phyloP scores from a whole-genome alignment of 2,888 invertebrate species.

The Heliconius sara region DNA sequence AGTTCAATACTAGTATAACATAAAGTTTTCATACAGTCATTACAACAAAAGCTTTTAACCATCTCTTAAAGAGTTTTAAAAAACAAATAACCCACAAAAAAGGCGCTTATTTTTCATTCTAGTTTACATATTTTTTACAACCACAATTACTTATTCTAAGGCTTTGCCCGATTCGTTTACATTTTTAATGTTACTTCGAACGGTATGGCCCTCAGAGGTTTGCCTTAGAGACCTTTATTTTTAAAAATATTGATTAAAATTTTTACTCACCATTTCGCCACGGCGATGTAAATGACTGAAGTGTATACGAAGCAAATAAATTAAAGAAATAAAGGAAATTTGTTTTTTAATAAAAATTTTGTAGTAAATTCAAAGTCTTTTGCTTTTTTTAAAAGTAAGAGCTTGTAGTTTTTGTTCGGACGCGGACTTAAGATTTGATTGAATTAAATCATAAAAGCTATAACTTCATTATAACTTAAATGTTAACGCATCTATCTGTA shows the following conservation, averaged over 20 bases:
- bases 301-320: neutral
- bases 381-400: neutral
- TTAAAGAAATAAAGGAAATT: neutral
- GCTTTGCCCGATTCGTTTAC: conserved; percentile 34
- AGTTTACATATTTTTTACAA: conserved; percentile 37
- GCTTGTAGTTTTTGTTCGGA: too few relatives aligned
- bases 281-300: neutral
- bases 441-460: too few relatives aligned
- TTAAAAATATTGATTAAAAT: conserved; percentile 21
- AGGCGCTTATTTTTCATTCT: neutral
- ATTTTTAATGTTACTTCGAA: conserved; percentile 29
- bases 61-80: neutral
- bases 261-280: neutral
- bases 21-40: neutral
- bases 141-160: conserved; percentile 50
- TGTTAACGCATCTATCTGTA: too few relatives aligned
- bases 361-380: neutral
- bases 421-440: too few relatives aligned
- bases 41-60: neutral
- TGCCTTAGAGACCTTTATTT: neutral
- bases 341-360: neutral
- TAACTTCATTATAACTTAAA: too few relatives aligned
- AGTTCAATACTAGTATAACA: neutral
- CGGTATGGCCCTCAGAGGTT: conserved; percentile 2
- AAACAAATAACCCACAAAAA: conserved; percentile 1